A percentile compares a stretch with the other conserved stretches of the same genome.
These are phyloP conservation scores for Pelodytes ibericus DNA, from an alignment of 2,797 vertebrate species.

Conservation along the genomic window DNA sequence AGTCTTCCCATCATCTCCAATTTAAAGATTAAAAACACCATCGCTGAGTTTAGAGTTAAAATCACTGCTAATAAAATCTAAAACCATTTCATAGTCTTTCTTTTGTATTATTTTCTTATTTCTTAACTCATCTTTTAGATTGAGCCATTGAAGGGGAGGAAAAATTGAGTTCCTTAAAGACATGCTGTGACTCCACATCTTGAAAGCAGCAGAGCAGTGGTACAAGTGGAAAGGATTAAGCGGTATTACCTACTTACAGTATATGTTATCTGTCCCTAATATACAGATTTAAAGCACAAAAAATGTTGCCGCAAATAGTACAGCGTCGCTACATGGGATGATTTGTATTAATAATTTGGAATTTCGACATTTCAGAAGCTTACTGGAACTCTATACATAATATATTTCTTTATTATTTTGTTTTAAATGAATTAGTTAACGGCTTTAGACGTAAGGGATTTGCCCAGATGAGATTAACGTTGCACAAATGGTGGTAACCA, in stretches of 20 bases:
- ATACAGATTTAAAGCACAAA: slow-evolving; percentile 21
- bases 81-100: background rate
- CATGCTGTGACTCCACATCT: slow-evolving; percentile 20
- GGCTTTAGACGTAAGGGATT: slow-evolving; percentile 31
- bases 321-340: slow-evolving; percentile 27
- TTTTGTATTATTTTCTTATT: slow-evolving; percentile 24
- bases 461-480: slow-evolving; percentile 33
- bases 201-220: background rate
- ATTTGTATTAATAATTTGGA: slow-evolving; percentile 26
- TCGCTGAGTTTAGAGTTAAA: too few relatives aligned
- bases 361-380: slow-evolving; percentile 13
- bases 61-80: background rate
- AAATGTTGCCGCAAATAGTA: slow-evolving; percentile 21
- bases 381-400: slow-evolving; percentile 12
- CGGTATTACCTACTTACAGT: slow-evolving; percentile 33
- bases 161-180: background rate
- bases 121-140: slow-evolving; percentile 22
- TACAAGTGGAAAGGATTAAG: slow-evolving; percentile 44
- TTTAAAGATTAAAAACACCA: too few relatives aligned
- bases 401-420: slow-evolving; percentile 15
- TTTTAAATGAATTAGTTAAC: slow-evolving; percentile 39
- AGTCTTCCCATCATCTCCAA: too few relatives aligned
- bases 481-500: slow-evolving; percentile 38
- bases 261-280: slow-evolving; percentile 27
- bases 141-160: background rate